Evolutionary conservation across 1,140 invertebrate species (phyloP).

Genomic region (Cydia fagiglandana): DNA sequence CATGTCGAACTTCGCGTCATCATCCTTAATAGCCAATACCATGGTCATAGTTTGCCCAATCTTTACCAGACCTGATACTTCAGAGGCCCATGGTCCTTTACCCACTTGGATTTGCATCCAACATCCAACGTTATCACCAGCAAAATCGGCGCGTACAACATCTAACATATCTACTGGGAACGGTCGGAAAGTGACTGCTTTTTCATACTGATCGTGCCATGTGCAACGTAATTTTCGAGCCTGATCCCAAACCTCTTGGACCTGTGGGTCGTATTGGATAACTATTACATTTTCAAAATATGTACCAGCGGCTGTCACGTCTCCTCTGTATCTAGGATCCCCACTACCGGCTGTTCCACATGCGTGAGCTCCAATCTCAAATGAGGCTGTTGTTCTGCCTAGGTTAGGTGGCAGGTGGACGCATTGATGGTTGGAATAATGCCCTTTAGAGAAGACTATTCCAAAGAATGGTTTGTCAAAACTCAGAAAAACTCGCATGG

Average conservation of each 20-base stretch:
- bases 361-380: constrained; percentile 93
- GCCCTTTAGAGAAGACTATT: constrained; percentile 95
- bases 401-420: constrained; percentile 93
- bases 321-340: constrained; percentile 90
- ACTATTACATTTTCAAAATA: constrained; percentile 98
- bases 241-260: constrained; percentile 98
- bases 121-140: constrained; percentile 96
- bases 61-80: constrained; percentile 96
- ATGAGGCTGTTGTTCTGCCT: constrained; percentile 91
- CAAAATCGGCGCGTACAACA: constrained; percentile 95
- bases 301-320: constrained; percentile 92
- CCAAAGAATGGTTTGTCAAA: constrained; percentile 97
- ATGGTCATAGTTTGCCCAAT: constrained; percentile 98
- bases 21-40: constrained; percentile 97
- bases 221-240: constrained; percentile 94
- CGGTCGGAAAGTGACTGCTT: constrained; percentile 95
- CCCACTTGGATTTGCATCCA: constrained; percentile 98
- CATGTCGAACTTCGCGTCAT: constrained; percentile 98
- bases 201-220: constrained; percentile 98
- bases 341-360: constrained; percentile 95
- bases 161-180: constrained; percentile 98
- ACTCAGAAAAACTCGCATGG: constrained; percentile 95
- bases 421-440: constrained; percentile 95
- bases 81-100: constrained; percentile 96
- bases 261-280: constrained; percentile 95